A percentile compares a stretch with the other conserved stretches of the same genome.
Evolutionary conservation across 2,888 invertebrate species (phyloP).

Genomic region (Drosophila mayaguana): DNA sequence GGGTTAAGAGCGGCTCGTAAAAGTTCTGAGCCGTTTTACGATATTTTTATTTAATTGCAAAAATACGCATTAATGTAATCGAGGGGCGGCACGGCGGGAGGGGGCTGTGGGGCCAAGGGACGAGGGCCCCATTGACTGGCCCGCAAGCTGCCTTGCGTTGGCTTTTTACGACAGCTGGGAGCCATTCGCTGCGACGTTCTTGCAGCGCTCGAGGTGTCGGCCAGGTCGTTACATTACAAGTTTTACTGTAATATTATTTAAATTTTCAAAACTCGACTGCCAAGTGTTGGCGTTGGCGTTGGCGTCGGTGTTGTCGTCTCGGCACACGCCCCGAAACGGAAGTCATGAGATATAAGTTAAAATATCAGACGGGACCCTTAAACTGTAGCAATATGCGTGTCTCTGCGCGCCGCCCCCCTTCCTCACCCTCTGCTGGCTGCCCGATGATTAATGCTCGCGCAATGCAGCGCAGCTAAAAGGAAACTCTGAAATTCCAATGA

Average conservation of each 20-base stretch:
- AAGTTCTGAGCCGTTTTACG: slow-evolving; percentile 63
- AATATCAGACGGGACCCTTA: slow-evolving; percentile 11
- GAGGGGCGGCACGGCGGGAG: slow-evolving; percentile 5
- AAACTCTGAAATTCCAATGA: not conserved
- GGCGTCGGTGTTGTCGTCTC: not conserved
- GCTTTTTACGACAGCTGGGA: slow-evolving; percentile 63
- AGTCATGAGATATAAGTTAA: slow-evolving; percentile 27
- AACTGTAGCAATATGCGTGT: slow-evolving; percentile 19
- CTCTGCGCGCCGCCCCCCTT: too few relatives aligned
- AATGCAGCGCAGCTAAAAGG: not conserved
- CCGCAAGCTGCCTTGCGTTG: slow-evolving; percentile 8
- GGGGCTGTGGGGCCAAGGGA: not conserved
- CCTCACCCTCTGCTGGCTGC: not conserved
- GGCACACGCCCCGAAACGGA: slow-evolving; percentile 43
- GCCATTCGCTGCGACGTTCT: slow-evolving; percentile 45
- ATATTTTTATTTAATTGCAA: slow-evolving; percentile 76
- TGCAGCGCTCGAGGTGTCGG: slow-evolving; percentile 53
- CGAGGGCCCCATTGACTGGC: not conserved
- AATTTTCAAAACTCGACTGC: slow-evolving; percentile 41
- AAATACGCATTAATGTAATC: slow-evolving; percentile 54
- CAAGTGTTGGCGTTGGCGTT: not conserved
- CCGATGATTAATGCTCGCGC: slow-evolving; percentile 11
- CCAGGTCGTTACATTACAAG: slow-evolving; percentile 59
- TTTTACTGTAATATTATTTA: slow-evolving; percentile 57
- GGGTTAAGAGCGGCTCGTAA: slow-evolving; percentile 57